Evolutionary conservation across 2,888 invertebrate species (phyloP).

Genomic region (Heteropelma amictum): DNA sequence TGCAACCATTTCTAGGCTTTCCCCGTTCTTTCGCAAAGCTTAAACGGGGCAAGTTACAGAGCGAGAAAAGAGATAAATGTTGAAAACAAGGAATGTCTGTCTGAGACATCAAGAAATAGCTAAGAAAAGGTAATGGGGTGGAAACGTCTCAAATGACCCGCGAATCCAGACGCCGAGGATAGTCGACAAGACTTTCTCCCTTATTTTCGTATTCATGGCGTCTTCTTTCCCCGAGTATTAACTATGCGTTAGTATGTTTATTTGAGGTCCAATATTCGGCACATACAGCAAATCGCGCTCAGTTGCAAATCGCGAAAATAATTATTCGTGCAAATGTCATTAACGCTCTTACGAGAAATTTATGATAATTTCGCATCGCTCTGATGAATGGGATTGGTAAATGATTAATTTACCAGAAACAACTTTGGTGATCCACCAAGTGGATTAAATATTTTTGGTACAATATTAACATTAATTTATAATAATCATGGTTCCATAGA

Average conservation of each 20-base stretch:
- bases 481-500: too few relatives aligned
- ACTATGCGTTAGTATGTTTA: constrained; percentile 71
- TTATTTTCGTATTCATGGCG: background rate
- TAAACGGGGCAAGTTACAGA: constrained; percentile 24
- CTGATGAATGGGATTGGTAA: too few relatives aligned
- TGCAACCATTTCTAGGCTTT: constrained; percentile 37
- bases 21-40: constrained; percentile 22
- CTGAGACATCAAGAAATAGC: constrained; percentile 58
- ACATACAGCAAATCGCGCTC: too few relatives aligned
- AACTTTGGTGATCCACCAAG: too few relatives aligned
- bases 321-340: constrained; percentile 55
- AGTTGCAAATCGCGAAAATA: too few relatives aligned
- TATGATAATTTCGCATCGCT: constrained; percentile 64
- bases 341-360: constrained; percentile 64
- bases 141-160: constrained; percentile 77
- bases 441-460: too few relatives aligned
- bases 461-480: too few relatives aligned
- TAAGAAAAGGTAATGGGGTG: constrained; percentile 76
- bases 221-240: constrained; percentile 1
- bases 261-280: too few relatives aligned
- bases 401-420: too few relatives aligned
- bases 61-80: background rate
- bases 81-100: constrained; percentile 8
- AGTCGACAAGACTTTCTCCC: constrained; percentile 54
- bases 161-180: constrained; percentile 68